phyloP scores from a whole-genome alignment of 2,113 vertebrate species.

The Laticauda laticaudata region DNA sequence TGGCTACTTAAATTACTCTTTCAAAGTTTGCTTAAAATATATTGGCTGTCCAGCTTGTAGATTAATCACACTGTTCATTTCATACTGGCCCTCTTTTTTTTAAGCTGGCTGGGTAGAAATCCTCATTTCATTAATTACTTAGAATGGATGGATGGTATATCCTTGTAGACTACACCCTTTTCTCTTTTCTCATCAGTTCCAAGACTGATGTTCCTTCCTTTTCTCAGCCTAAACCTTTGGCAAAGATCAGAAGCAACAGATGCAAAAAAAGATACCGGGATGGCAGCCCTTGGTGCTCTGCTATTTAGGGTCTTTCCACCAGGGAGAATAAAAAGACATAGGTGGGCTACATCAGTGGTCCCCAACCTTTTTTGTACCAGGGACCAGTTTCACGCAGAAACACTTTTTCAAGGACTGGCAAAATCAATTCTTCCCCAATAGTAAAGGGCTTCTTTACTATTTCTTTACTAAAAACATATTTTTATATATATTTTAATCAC shows the following conservation, averaged over 20 bases:
- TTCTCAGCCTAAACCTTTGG: not conserved
- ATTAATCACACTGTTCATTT: not conserved
- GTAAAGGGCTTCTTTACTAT: too few relatives aligned
- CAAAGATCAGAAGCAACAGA: not conserved
- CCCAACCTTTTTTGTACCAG: too few relatives aligned
- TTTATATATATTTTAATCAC: too few relatives aligned
- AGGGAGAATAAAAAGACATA: not conserved
- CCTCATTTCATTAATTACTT: not conserved
- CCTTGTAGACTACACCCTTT: not conserved
- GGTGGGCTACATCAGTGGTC: not conserved
- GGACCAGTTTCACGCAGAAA: too few relatives aligned
- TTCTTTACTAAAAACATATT: too few relatives aligned
- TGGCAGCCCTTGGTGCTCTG: not conserved
- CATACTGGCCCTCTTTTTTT: not conserved
- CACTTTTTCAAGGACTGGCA: too few relatives aligned
- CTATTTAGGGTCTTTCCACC: not conserved
- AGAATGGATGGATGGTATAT: too few relatives aligned
- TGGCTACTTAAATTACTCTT: not conserved
- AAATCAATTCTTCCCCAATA: too few relatives aligned
- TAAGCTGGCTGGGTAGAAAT: not conserved
- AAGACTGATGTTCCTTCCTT: not conserved
- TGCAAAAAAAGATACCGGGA: not conserved
- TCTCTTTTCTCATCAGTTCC: not conserved
- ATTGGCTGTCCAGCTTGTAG: not conserved
- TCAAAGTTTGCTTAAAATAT: not conserved